Evolutionary conservation across 92 coral and sea anemone species (phyloP).

Genomic region (Heliopora coerulea): DNA sequence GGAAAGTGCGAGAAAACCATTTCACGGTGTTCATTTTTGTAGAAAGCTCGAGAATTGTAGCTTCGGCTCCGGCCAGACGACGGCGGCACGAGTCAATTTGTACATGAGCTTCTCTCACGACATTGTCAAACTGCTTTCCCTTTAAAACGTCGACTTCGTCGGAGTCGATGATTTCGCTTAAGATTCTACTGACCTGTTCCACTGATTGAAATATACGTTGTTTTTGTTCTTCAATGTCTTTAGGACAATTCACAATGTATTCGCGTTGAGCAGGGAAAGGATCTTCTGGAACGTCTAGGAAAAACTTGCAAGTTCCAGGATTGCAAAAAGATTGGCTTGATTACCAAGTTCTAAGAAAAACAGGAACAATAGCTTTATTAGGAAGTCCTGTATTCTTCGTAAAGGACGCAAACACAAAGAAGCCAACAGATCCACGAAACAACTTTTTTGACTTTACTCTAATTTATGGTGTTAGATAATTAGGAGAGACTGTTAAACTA

Average conservation of each 20-base stretch:
- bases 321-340: neutral
- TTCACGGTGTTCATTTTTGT: neutral
- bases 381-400: no score
- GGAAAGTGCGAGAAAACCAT: neutral
- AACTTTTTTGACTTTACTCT: no score
- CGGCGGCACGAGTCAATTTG: neutral
- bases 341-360: neutral
- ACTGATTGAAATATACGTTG: neutral
- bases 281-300: neutral
- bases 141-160: neutral
- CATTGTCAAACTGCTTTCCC: slow-evolving; percentile 1
- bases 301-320: neutral
- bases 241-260: neutral
- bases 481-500: no score
- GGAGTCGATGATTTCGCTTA: neutral
- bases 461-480: no score
- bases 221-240: neutral
- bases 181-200: neutral
- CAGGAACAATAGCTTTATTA: no score
- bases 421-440: no score
- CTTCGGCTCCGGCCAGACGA: neutral
- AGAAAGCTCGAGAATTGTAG: neutral
- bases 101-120: neutral
- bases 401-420: no score
- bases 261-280: neutral